These are phyloP conservation scores for Symphodus melops DNA, from an alignment of 2,113 vertebrate genomes.

Conservation along the genomic window DNA sequence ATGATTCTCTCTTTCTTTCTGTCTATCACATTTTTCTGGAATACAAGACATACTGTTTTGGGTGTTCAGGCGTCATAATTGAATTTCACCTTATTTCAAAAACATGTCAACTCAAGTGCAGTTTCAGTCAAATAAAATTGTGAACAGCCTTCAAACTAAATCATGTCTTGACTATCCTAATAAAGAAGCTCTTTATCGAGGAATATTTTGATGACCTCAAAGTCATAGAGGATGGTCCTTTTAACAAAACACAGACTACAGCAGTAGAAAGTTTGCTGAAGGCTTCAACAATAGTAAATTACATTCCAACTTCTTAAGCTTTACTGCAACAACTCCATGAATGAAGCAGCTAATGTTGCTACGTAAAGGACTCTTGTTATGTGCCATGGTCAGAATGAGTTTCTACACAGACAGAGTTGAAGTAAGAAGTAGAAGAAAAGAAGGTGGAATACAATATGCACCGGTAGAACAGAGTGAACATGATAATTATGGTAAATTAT, in stretches of 20 bases:
- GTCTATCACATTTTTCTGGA: too few relatives aligned
- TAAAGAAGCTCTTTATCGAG: too few relatives aligned
- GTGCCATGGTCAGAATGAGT: slow-evolving; percentile 57
- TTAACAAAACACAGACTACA: background rate
- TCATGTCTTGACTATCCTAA: too few relatives aligned
- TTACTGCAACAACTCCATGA: slow-evolving; percentile 38
- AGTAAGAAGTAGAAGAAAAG: slow-evolving; percentile 71
- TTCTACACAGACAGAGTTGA: slow-evolving; percentile 48
- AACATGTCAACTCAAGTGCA: too few relatives aligned
- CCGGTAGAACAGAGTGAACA: slow-evolving; percentile 65
- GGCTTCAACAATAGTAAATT: slow-evolving; percentile 40
- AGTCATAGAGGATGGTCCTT: background rate
- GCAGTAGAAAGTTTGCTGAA: slow-evolving; percentile 50
- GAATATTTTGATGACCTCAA: background rate
- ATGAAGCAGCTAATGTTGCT: slow-evolving; percentile 66
- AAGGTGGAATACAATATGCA: slow-evolving; percentile 67
- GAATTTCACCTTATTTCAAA: too few relatives aligned
- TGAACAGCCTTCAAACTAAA: too few relatives aligned
- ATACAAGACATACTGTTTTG: too few relatives aligned
- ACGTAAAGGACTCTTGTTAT: slow-evolving; percentile 47
- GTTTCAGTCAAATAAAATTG: too few relatives aligned
- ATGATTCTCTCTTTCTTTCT: too few relatives aligned
- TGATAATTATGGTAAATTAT: slow-evolving; percentile 83
- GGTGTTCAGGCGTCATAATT: too few relatives aligned
- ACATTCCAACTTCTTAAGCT: slow-evolving; percentile 58